phyloP scores from a whole-genome alignment of 2,888 invertebrate species.

The Syritta pipiens region DNA sequence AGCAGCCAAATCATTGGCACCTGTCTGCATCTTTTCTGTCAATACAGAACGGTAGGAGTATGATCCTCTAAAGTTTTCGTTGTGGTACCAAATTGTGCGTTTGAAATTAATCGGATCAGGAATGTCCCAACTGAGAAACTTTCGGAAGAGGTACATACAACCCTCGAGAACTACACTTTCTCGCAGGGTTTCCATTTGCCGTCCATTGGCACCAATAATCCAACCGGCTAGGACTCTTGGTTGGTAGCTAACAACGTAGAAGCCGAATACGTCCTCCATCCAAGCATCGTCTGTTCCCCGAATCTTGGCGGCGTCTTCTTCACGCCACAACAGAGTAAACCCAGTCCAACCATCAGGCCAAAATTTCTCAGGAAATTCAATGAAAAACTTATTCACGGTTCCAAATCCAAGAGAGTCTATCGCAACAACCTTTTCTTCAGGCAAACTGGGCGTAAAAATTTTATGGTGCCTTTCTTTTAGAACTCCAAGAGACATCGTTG shows the following conservation, averaged over 20 bases:
- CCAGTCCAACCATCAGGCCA: constrained; percentile 81
- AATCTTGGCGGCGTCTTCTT: constrained; percentile 79
- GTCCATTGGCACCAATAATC: constrained; percentile 84
- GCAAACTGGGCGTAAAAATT: constrained; percentile 80
- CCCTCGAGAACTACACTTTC: constrained; percentile 79
- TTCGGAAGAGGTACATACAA: constrained; percentile 76
- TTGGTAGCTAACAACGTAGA: constrained; percentile 84
- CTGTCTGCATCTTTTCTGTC: constrained; percentile 81
- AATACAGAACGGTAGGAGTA: constrained; percentile 84
- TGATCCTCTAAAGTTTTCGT: constrained; percentile 83
- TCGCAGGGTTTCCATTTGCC: constrained; percentile 82
- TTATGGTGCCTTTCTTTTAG: constrained; percentile 80
- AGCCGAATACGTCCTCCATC: constrained; percentile 84
- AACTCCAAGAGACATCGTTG: constrained; percentile 83
- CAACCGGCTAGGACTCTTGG: constrained; percentile 85
- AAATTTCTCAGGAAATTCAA: constrained; percentile 82
- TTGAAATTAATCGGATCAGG: constrained; percentile 74
- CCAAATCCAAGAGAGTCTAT: constrained; percentile 82
- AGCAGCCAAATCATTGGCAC: constrained; percentile 81
- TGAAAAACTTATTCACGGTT: constrained; percentile 83
- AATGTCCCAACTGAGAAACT: constrained; percentile 76
- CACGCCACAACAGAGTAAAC: constrained; percentile 82
- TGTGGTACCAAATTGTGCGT: constrained; percentile 84
- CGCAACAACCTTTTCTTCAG: constrained; percentile 79
- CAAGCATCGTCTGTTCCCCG: constrained; percentile 80